Percentiles rank a stretch among this genome's conserved stretches.
phyloP scores from a whole-genome alignment of 2,113 vertebrate species.

The Zeus faber region DNA sequence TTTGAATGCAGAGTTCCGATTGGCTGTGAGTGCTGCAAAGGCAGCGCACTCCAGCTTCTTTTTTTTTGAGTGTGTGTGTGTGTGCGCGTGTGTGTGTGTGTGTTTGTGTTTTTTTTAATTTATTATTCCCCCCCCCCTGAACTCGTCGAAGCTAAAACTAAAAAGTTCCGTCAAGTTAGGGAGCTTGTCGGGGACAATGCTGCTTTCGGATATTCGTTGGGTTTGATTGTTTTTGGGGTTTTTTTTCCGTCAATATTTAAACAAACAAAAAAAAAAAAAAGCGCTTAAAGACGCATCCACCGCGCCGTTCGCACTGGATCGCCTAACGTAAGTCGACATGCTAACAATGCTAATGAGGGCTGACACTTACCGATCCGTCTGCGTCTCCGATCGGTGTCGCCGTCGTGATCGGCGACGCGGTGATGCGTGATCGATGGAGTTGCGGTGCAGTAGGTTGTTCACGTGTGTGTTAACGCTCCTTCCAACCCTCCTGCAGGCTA shows the following conservation, averaged over 20 bases:
- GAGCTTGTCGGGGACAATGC: not conserved
- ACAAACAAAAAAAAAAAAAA: slow-evolving; percentile 23
- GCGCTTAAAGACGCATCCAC: slow-evolving; percentile 23
- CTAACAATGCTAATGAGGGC: slow-evolving; percentile 56
- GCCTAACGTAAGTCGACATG: slow-evolving; percentile 63
- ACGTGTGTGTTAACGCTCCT: slow-evolving; percentile 19
- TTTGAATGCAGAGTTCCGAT: slow-evolving; percentile 69
- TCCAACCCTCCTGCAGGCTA: slow-evolving; percentile 47
- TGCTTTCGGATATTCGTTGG: not conserved
- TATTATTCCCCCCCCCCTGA: no score
- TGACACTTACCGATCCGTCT: no score
- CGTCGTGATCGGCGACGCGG: no score
- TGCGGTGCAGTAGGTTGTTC: not conserved
- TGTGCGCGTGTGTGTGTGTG: not conserved
- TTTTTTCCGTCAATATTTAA: slow-evolving; percentile 4
- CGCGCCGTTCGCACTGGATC: slow-evolving; percentile 68
- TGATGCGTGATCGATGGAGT: not conserved
- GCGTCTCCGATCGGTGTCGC: no score
- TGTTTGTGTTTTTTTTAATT: not conserved
- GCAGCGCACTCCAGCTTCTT: slow-evolving; percentile 2
- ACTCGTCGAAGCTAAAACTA: not conserved
- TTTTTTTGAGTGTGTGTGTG: slow-evolving; percentile 7
- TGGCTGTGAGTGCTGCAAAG: slow-evolving; percentile 54
- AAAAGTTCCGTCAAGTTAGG: not conserved
- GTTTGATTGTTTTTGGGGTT: not conserved